These are phyloP conservation scores for Diglossa cyanea DNA, from an alignment of 2,797 vertebrate genomes.

Conservation along the genomic window DNA sequence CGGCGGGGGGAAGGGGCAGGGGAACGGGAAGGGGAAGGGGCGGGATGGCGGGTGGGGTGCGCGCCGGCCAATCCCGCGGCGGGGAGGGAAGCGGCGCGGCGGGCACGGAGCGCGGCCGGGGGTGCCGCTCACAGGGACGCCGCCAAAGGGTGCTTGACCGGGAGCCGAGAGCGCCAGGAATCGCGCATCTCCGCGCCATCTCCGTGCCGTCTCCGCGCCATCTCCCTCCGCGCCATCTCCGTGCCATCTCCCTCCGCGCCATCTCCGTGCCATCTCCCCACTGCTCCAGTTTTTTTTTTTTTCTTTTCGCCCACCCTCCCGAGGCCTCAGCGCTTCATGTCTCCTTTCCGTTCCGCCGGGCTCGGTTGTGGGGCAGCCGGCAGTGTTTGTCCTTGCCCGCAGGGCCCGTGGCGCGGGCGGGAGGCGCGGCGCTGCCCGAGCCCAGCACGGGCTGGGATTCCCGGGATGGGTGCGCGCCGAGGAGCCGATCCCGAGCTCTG, in stretches of 20 bases:
- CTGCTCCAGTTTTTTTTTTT: rapidly evolving
- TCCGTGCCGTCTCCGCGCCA: too few relatives aligned
- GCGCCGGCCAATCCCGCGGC: rapidly evolving
- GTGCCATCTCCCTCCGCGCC: too few relatives aligned
- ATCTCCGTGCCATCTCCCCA: rapidly evolving
- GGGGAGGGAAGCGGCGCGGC: background rate
- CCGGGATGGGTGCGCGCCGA: background rate
- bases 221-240: too few relatives aligned
- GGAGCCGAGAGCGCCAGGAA: rapidly evolving
- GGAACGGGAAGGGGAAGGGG: background rate
- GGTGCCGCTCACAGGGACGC: rapidly evolving
- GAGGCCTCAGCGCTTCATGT: rapidly evolving
- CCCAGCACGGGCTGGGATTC: background rate
- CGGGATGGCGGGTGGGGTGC: background rate
- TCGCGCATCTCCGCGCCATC: too few relatives aligned
- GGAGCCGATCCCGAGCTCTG: background rate
- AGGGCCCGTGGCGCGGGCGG: background rate
- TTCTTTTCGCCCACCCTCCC: rapidly evolving
- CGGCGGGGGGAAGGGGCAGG: background rate
- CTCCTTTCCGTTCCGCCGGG: rapidly evolving
- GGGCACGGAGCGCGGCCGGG: too few relatives aligned
- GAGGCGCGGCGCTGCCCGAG: rapidly evolving
- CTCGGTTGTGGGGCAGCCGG: rapidly evolving
- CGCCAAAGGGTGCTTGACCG: rapidly evolving
- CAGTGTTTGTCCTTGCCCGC: background rate